These are phyloP conservation scores for Ciona savignyi DNA, from an alignment of 23 tunicate genomes.

Conservation along the genomic window DNA sequence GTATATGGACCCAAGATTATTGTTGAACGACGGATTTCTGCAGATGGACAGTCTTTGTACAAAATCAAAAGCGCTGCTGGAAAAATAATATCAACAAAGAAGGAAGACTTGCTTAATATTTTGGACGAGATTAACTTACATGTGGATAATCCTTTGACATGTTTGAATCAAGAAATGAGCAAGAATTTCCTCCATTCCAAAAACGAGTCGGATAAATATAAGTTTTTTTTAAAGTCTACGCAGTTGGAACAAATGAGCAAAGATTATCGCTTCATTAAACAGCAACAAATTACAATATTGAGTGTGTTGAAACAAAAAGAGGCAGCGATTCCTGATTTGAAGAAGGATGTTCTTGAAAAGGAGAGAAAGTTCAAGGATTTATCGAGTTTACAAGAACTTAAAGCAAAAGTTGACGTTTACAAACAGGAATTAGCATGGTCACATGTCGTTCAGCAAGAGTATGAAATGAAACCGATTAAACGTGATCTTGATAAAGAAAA, in stretches of 20 bases:
- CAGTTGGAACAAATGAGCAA: slow-evolving; percentile 74
- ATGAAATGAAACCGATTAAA: slow-evolving; percentile 36
- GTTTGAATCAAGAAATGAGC: slow-evolving; percentile 90
- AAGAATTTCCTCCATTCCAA: slow-evolving; percentile 84
- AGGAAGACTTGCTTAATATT: slow-evolving; percentile 66
- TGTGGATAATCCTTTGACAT: slow-evolving; percentile 90
- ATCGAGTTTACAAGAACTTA: slow-evolving; percentile 59
- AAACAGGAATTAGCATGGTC: slow-evolving; percentile 87
- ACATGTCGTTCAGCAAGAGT: slow-evolving; percentile 71
- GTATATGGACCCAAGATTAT: slow-evolving; percentile 64
- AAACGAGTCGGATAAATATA: slow-evolving; percentile 81
- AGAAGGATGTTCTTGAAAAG: slow-evolving; percentile 69
- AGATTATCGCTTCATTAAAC: slow-evolving; percentile 67
- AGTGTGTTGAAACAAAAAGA: slow-evolving; percentile 47
- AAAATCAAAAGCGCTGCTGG: slow-evolving; percentile 55
- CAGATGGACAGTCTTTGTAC: slow-evolving; percentile 64
- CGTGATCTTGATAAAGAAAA: slow-evolving; percentile 60
- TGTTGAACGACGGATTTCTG: slow-evolving; percentile 50
- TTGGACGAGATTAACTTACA: slow-evolving; percentile 77
- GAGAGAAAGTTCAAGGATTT: slow-evolving; percentile 58
- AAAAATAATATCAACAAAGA: slow-evolving; percentile 54
- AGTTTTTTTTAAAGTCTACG: slow-evolving; percentile 83
- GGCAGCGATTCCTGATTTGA: slow-evolving; percentile 51
- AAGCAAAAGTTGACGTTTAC: slow-evolving; percentile 39
- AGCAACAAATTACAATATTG: slow-evolving; percentile 41